Base-by-base conservation (phyloP, 2,888 invertebrate species). In the Cecidostiba fungosa region DNA sequence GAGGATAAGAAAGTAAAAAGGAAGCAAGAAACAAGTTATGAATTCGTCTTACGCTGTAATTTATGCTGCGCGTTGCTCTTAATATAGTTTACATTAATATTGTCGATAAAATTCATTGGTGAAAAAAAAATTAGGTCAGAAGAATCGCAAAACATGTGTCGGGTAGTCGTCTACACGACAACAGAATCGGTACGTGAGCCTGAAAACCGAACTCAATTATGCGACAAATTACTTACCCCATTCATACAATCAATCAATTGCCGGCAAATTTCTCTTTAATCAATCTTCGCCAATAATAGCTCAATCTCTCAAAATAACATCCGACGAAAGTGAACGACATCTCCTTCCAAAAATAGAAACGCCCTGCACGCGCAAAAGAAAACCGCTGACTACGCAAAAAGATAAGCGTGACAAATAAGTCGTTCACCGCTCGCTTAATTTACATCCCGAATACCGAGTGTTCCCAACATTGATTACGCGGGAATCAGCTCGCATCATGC, bases 391-490 rank as follows among this genome's bases (percentile, higher is more conserved):
- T 23, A 5, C 23, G 14, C 39, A 43, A 26, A 23, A 73, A 6
- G 43, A 47, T 73, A 14, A 47, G 36, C 3, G 23, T 36, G 36
- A n/a, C 32, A 76, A 77, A 23, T 62, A 29, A 62, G 36, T 36
- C 77, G 77, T 29, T 54, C 54, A 73, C 36, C 8, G 70, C n/a
- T 59, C 76, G 32, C 62, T 66, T 19, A 26, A 69, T 78, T 69
- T 78, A n/a, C 47, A 39, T 78, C 29, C 77, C 77, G 29, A 54
- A n/a, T 72, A 39, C 26, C 32, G 32, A 8, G 19, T 19, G 26
- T 69, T 69, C 66, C 32, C 47, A 78, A 32, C 29, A 69, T 69
- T 69, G 78, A 78, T 69, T 78, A 78, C 47, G 69, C 47, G 66
- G 77, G 69, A 78, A 78, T 78, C 43, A 47, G 32, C 29, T 69